Conservation (phyloP, 2,888 invertebrate genomes). For the Netelia inedita region DNA sequence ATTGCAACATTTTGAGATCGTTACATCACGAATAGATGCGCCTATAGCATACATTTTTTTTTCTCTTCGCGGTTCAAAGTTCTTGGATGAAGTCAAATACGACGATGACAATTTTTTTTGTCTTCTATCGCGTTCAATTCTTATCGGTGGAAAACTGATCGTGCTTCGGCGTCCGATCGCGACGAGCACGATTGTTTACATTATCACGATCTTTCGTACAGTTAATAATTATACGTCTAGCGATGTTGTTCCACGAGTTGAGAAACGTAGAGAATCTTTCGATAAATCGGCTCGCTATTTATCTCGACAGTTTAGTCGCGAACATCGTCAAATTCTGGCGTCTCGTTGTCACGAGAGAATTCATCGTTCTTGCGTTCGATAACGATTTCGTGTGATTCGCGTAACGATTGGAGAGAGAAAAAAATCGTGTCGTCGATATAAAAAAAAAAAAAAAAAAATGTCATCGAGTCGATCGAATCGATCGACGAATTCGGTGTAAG, state of each 20-base stretch:
- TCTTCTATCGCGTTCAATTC: too few species aligned
- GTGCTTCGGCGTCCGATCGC: not conserved
- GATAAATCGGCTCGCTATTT: slow-evolving; percentile 6
- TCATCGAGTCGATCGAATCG: not conserved
- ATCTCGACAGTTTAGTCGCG: not conserved
- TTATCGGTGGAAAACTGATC: too few species aligned
- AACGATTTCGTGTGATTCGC: slow-evolving; percentile 39
- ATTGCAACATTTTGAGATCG: slow-evolving; percentile 9
- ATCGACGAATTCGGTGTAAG: not conserved
- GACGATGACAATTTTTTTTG: too few species aligned
- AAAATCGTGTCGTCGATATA: not conserved
- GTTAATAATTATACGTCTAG: not conserved
- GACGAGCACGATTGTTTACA: slow-evolving; percentile 15
- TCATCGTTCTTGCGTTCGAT: slow-evolving; percentile 36
- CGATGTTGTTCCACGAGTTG: slow-evolving; percentile 51
- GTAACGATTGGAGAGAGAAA: not conserved
- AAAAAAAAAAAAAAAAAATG: too few species aligned
- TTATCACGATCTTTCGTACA: not conserved
- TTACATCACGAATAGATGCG: not conserved
- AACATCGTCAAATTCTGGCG: slow-evolving; percentile 40
- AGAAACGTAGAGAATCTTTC: slow-evolving; percentile 39
- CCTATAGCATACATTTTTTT: not conserved
- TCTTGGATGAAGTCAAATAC: not conserved
- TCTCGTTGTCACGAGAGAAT: slow-evolving; percentile 42
- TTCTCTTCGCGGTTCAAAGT: slow-evolving; percentile 3